Conservation (phyloP, 2,113 vertebrate species). For the Psittacus erithacus region DNA sequence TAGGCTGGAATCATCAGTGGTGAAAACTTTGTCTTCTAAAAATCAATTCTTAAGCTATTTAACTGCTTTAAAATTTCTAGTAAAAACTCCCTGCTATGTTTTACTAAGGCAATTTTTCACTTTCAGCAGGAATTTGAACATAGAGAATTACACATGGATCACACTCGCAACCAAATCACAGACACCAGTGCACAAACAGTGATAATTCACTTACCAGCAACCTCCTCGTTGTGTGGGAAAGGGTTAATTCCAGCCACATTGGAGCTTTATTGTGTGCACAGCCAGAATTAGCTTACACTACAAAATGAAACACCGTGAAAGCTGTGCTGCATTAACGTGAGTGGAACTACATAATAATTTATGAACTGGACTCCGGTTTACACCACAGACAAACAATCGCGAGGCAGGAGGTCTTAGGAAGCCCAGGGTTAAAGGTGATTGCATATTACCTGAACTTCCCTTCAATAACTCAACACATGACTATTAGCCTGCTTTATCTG, state of each 20-base stretch:
- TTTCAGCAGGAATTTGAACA: neutral
- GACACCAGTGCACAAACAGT: rapidly evolving
- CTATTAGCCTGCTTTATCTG: constrained; percentile 70
- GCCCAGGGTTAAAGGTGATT: constrained; percentile 65
- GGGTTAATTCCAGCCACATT: constrained; percentile 9
- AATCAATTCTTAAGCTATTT: neutral
- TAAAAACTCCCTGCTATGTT: rapidly evolving
- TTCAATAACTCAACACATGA: constrained; percentile 73
- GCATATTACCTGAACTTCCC: constrained; percentile 56
- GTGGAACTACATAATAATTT: constrained; percentile 65
- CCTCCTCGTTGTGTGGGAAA: neutral
- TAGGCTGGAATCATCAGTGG: neutral
- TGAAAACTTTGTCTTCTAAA: neutral
- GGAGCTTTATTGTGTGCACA: constrained; percentile 14
- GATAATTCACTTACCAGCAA: neutral
- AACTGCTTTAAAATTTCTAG: rapidly evolving
- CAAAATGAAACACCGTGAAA: constrained; percentile 57
- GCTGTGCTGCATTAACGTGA: constrained; percentile 48
- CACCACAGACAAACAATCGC: constrained; percentile 49
- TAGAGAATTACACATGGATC: rapidly evolving
- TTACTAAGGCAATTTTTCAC: neutral
- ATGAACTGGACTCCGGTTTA: constrained; percentile 68
- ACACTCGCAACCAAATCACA: rapidly evolving
- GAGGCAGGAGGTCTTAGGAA: constrained; percentile 70
- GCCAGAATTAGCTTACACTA: constrained; percentile 29